Percentiles rank a stretch among this genome's conserved stretches.
phyloP scores from a whole-genome alignment of 2,113 vertebrate species.

The Lynx canadensis region DNA sequence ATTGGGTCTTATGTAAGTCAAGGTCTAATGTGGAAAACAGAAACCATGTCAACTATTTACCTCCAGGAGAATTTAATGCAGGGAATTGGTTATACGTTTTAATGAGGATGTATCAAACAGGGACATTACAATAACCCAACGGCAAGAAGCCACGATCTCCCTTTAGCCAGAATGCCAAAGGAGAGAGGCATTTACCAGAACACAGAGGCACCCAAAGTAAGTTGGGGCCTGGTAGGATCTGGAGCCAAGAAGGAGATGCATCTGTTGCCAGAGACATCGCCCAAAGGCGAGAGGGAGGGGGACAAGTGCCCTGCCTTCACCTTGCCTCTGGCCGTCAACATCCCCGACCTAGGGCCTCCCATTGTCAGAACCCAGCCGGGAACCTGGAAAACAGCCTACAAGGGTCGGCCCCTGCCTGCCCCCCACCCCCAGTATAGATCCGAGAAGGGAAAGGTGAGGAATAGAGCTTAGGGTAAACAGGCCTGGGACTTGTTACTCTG shows the following conservation, averaged over 20 bases:
- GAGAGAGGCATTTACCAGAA: background rate
- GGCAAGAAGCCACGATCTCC: background rate
- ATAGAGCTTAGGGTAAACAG: background rate
- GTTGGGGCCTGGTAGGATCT: background rate
- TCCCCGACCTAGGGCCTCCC: background rate
- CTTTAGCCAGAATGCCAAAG: background rate
- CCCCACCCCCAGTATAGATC: background rate
- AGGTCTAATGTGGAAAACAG: background rate
- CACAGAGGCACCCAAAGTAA: background rate
- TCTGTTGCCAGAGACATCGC: background rate
- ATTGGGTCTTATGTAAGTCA: background rate
- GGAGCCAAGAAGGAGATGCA: background rate
- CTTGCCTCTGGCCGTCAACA: background rate
- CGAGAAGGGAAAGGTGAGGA: background rate
- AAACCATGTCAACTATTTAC: background rate
- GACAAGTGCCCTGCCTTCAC: background rate
- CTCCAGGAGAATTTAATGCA: background rate
- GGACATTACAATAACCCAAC: background rate
- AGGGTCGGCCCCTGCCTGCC: background rate
- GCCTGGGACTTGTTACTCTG: background rate
- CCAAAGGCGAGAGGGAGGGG: background rate
- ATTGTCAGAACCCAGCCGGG: background rate
- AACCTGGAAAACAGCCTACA: background rate
- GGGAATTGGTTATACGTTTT: background rate
- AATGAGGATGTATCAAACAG: background rate